A percentile compares a stretch with the other conserved stretches of the same genome.
Conservation (phyloP, 2,888 invertebrate genomes). For the Desoria tigrina region DNA sequence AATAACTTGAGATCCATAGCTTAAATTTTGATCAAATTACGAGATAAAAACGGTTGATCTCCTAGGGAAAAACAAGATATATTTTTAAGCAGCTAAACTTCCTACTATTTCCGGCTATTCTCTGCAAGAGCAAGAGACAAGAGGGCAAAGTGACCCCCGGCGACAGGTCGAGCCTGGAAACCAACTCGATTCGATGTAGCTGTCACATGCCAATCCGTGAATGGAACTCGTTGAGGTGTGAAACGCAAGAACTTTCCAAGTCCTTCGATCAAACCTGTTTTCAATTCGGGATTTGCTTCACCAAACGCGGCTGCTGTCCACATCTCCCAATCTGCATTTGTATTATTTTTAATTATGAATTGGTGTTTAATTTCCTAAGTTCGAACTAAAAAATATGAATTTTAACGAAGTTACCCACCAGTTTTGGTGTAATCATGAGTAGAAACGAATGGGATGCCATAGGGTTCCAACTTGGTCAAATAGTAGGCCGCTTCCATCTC, state of each 20-base stretch:
- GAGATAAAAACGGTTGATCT: too few species aligned
- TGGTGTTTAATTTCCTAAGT: not conserved
- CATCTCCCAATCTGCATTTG: constrained; percentile 52
- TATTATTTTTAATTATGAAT: too few species aligned
- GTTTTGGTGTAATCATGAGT: constrained; percentile 50
- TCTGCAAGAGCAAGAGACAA: constrained; percentile 31
- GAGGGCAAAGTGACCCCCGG: constrained; percentile 48
- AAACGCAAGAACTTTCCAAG: too few species aligned
- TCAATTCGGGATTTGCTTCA: constrained; percentile 32
- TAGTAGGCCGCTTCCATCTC: constrained; percentile 43
- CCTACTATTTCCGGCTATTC: too few species aligned
- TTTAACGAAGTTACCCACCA: constrained; percentile 35
- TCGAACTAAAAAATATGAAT: too few species aligned
- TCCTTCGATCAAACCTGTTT: too few species aligned
- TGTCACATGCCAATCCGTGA: constrained; percentile 47
- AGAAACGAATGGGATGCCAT: constrained; percentile 46
- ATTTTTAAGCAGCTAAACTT: too few species aligned
- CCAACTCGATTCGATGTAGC: constrained; percentile 35
- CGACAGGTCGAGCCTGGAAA: constrained; percentile 44
- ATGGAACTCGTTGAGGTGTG: constrained; percentile 40
- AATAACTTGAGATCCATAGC: too few species aligned
- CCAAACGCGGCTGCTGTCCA: constrained; percentile 51
- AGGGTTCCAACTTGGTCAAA: constrained; percentile 42
- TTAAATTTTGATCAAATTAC: too few species aligned
- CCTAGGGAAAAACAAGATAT: too few species aligned